Evolutionary conservation across 2,113 vertebrate species (phyloP).

Genomic region (Parus major): DNA sequence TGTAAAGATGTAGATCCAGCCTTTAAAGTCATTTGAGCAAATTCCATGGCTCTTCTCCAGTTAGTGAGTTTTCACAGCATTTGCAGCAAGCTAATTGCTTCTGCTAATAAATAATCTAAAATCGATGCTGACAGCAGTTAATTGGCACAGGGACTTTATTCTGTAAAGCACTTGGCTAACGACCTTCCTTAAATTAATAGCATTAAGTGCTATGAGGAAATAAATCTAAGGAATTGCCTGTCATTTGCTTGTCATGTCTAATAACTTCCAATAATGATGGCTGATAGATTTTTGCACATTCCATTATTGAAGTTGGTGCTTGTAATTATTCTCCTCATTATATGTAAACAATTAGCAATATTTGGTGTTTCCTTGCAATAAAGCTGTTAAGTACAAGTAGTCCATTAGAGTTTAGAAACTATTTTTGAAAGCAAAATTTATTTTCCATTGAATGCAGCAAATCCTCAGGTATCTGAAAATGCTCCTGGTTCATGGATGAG

Average conservation of each 20-base stretch:
- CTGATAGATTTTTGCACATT: conserved; percentile 99
- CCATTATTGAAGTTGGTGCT: conserved; percentile 99
- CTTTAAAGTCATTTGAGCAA: conserved; percentile 77
- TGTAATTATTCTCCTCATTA: conserved; percentile 99
- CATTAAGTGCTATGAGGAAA: conserved; percentile 92
- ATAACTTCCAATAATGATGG: conserved; percentile 99
- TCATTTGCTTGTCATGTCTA: conserved; percentile 99
- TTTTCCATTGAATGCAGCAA: conserved; percentile 32
- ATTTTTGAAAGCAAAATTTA: conserved; percentile 62
- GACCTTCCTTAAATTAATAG: conserved; percentile 98
- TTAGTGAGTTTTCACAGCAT: conserved; percentile 81
- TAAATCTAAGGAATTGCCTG: conserved; percentile 99
- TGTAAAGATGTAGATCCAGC: conserved; percentile 61
- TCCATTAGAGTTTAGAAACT: conserved; percentile 67
- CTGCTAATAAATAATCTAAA: conserved; percentile 92
- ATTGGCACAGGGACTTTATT: conserved; percentile 94
- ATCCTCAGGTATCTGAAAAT: not conserved
- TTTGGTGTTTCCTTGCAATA: conserved; percentile 87
- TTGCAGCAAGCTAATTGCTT: conserved; percentile 86
- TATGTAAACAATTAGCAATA: conserved; percentile 95
- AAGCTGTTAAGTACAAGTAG: conserved; percentile 82
- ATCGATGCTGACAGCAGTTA: conserved; percentile 89
- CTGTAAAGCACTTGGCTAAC: conserved; percentile 91
- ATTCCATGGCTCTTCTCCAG: conserved; percentile 76
- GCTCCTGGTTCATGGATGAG: not conserved